Conservation (phyloP, 2,797 vertebrate genomes). For the Agapornis canus region DNA sequence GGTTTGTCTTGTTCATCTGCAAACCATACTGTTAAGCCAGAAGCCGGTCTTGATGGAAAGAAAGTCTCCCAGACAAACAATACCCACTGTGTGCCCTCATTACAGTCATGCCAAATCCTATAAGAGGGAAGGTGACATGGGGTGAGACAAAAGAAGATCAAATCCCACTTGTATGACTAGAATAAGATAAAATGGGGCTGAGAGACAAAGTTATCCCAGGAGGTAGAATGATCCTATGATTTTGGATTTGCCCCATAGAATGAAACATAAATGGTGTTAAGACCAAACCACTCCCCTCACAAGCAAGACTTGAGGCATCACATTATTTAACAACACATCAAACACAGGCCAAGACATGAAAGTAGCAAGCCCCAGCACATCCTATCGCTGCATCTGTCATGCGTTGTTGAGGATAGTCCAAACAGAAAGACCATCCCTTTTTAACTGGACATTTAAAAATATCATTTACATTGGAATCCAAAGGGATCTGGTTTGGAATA, state of each 20-base stretch:
- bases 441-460: neutral
- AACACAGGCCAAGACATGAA: neutral
- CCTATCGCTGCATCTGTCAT: neutral
- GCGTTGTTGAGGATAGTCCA: rapidly evolving
- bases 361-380: neutral
- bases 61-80: neutral
- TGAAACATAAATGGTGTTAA: rapidly evolving
- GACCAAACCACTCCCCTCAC: neutral
- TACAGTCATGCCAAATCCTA: neutral
- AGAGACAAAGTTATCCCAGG: neutral
- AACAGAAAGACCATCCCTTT: neutral
- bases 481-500: neutral
- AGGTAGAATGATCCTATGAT: neutral
- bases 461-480: neutral
- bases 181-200: neutral
- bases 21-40: neutral
- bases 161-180: neutral
- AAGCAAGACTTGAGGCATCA: neutral
- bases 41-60: neutral
- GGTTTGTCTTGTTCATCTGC: neutral
- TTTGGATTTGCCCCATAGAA: neutral
- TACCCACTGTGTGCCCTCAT: neutral
- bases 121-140: neutral
- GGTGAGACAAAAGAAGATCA: neutral
- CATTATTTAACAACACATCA: neutral